Evolutionary conservation across 2,113 vertebrate species (phyloP).

Genomic region (Azemiops feae): DNA sequence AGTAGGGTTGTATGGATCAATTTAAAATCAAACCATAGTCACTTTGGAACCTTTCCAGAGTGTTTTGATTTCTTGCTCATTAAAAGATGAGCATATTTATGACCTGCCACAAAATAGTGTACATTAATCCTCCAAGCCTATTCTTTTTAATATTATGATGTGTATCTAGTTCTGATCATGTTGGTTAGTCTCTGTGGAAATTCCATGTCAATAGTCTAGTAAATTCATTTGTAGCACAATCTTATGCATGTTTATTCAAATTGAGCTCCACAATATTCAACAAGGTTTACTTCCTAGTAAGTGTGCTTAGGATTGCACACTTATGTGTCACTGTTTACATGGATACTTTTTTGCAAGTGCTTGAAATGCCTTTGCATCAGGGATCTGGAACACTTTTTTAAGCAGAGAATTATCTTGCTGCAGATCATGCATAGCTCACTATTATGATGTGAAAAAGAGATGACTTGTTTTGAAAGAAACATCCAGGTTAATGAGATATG

Average conservation of each 20-base stretch:
- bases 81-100: constrained; percentile 57
- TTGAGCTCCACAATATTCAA: not conserved
- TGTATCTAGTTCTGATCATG: constrained; percentile 55
- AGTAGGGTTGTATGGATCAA: not conserved
- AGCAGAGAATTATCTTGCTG: constrained; percentile 44
- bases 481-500: constrained; percentile 35
- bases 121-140: constrained; percentile 44
- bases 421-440: constrained; percentile 47
- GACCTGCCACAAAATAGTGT: constrained; percentile 40
- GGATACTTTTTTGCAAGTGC: constrained; percentile 65
- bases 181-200: constrained; percentile 57
- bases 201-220: constrained; percentile 51
- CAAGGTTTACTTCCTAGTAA: not conserved
- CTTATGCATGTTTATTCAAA: constrained; percentile 11
- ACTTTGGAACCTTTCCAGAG: constrained; percentile 20
- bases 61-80: constrained; percentile 45
- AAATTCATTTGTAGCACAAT: constrained; percentile 8
- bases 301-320: constrained; percentile 2
- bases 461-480: constrained; percentile 29
- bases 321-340: constrained; percentile 74
- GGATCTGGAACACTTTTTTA: constrained; percentile 70
- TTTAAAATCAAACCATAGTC: constrained; percentile 1
- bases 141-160: constrained; percentile 42
- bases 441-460: constrained; percentile 38
- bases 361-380: constrained; percentile 71